Evolutionary conservation across 2,113 vertebrate species (phyloP), one percentile per base, ranked within the genome.

Genomic region (Andinoacara biseriatus): DNA sequence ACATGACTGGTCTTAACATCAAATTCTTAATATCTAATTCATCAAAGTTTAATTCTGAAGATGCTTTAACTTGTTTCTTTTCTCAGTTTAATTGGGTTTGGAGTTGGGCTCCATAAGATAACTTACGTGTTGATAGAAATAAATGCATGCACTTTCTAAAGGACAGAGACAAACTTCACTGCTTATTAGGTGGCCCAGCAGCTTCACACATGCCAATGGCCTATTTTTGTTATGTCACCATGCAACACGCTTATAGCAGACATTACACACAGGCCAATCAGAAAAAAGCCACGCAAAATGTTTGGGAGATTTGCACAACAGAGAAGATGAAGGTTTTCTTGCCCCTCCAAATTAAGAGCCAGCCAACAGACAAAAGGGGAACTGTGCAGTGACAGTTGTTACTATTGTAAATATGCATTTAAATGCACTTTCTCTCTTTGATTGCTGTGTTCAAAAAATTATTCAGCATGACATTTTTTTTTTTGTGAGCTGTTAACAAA

Each of bases 41-140:
- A n/a, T n/a, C n/a, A 69, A 82, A 13, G 29, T 38, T 82, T 18
- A 67, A 62, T 38, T 82, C 80, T 74, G 17, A 60, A 33, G 38
- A 33, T 52, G 4, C 61, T 35, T 46, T 29, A 72, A 52, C 62
- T 49, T 18, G 9, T 56, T 74, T 76, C 65, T 81, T 56, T 38
- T 77, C 52, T 85, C 58, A 75, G 58, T 49, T 43, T 69, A 52
- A 52, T 49, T n/a, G 49, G 43, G 24, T 29, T 1, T 7, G 26
- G 1, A 67, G 40, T 49, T 26, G 26, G 26, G 26, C 26, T 26
- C 26, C 26, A 26, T 26, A 26, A 26, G 26, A 26, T 26, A 26
- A 26, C 26, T 26, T 26, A 26, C 2, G 26, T 26, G 26, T 26
- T 3, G 3, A 26, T 26, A 26, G 26, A 26, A 26, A 26, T 26